Base-by-base conservation (phyloP, 2,888 invertebrate genomes). In the Prionchulus punctatus region DNA sequence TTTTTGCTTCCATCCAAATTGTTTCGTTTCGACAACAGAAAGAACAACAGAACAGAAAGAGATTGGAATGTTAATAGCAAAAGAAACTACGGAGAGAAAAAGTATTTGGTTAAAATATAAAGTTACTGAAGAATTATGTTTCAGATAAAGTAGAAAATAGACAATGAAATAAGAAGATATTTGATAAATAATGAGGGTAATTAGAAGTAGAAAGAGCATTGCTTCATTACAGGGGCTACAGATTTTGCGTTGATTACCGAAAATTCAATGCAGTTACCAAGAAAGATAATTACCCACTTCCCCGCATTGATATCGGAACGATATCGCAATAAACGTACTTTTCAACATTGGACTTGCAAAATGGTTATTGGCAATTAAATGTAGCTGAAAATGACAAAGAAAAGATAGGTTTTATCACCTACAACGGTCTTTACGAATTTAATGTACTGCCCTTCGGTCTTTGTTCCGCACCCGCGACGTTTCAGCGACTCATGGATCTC, bases 401-500 rank as follows among this genome's bases (percentile, higher is more conserved):
- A n/a, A 63, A 65, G 26, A 63, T 62, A 0, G 62, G 62, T 2
- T 66, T 66, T 54, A 53, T 58, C 0, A 58, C 53, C 1, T 59
- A 58, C 2, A 23, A 57, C 21, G 61, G 62, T 1, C 57, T 61
- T 1, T 66, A 60, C 49, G 58, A 67, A 55, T 67, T 63, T 42
- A 60, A 57, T 23, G 58, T 60, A 1, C 61, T 66, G 60, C 64
- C 62, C 0, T 49, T 49, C 28, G 50, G 50, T 21, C 53, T 66
- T 1, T 53, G 56, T 2, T 62, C 63, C 53, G 62, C 63, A 1
- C 60, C 60, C 1, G 58, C 59, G 1, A 62, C 62, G 1, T 65
- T 62, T 51, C 60, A 62, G 47, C 57, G 62, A 7, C 55, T 59
- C n/a, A 65, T 66, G 61, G 60, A 65, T 26, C 53, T 42, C 27